phyloP scores from a whole-genome alignment of 1,140 invertebrate genomes.

The Panagrolaimus sp. region DNA sequence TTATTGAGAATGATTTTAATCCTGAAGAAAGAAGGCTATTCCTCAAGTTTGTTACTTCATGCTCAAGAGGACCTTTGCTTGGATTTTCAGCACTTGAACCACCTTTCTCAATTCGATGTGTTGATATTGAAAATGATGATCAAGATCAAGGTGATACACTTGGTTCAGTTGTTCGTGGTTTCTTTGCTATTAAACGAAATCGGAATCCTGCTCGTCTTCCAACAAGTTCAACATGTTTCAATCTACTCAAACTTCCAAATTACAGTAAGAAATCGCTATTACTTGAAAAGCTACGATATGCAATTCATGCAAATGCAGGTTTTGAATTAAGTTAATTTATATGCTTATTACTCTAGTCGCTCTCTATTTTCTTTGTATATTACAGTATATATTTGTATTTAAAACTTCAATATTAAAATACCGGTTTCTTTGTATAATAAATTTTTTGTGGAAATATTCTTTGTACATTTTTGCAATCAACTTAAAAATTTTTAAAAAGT shows the following conservation, averaged over 20 bases:
- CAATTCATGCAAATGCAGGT: conserved; percentile 92
- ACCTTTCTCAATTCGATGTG: conserved; percentile 96
- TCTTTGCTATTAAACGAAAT: conserved; percentile 79
- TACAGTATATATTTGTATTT: too few species aligned
- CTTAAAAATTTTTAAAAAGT: too few species aligned
- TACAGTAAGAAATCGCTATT: conserved; percentile 92
- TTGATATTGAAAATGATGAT: conserved; percentile 95
- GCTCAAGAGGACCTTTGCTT: conserved; percentile 90
- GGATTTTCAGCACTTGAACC: conserved; percentile 96
- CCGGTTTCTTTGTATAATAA: too few species aligned
- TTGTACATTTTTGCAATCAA: too few species aligned
- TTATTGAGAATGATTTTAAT: conserved; percentile 87
- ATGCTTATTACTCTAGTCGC: too few species aligned
- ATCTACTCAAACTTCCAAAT: conserved; percentile 93
- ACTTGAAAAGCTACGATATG: conserved; percentile 89
- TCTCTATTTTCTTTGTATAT: too few species aligned
- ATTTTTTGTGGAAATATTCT: too few species aligned
- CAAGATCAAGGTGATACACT: conserved; percentile 77
- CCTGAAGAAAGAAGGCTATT: conserved; percentile 84
- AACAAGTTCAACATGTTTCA: conserved; percentile 98
- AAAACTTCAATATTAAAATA: too few species aligned
- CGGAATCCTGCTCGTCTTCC: conserved; percentile 90
- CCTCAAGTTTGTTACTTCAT: conserved; percentile 98
- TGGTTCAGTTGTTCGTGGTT: conserved; percentile 89
- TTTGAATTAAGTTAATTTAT: conserved; percentile 73